Conservation (phyloP, 2,797 vertebrate genomes). For the Lithobates sylvaticus region DNA sequence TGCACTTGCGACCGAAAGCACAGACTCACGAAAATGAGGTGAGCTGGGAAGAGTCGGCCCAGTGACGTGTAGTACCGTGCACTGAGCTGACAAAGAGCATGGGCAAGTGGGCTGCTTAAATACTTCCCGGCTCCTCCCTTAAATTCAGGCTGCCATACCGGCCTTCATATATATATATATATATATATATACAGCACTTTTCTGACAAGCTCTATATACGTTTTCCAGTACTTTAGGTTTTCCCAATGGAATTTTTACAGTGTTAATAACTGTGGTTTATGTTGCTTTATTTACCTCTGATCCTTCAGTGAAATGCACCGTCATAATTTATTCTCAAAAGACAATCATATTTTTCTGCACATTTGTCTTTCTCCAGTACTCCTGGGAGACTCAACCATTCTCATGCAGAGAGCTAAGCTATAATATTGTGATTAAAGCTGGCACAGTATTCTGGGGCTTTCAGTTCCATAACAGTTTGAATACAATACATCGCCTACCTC, state of each 20-base stretch:
- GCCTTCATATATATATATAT: neutral
- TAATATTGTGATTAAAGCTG: constrained; percentile 49
- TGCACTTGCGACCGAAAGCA: too few species aligned
- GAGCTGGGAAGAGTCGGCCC: too few species aligned
- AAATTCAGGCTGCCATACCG: too few species aligned
- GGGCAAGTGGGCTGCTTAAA: too few species aligned
- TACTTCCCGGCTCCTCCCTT: too few species aligned
- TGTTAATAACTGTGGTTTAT: constrained; percentile 12
- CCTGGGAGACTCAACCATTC: neutral
- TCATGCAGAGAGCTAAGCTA: constrained; percentile 40
- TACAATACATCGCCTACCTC: neutral
- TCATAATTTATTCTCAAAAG: constrained; percentile 14
- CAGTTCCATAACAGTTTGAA: neutral
- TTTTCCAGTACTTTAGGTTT: neutral
- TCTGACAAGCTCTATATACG: neutral
- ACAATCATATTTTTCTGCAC: neutral
- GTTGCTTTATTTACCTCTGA: neutral
- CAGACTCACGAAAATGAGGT: too few species aligned
- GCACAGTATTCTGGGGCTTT: neutral
- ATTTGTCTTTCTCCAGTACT: neutral
- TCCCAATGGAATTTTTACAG: neutral
- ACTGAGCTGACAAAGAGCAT: too few species aligned
- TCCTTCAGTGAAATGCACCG: neutral
- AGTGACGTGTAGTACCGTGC: too few species aligned
- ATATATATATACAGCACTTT: neutral